Percentiles rank a stretch among this genome's conserved stretches.
phyloP scores from a whole-genome alignment of 2,113 vertebrate genomes.

The Xenotilapia leptura region DNA sequence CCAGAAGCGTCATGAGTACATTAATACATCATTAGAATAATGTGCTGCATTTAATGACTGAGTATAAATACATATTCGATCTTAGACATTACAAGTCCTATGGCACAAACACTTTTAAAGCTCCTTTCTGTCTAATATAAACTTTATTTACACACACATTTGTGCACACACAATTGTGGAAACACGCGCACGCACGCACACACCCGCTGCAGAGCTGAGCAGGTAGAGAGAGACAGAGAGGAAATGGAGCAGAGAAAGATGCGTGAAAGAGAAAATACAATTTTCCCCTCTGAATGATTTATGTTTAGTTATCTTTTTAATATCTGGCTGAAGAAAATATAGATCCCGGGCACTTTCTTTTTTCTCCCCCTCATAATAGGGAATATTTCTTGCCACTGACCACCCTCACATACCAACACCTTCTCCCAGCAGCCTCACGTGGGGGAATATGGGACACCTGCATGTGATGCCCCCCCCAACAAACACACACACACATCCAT shows the following conservation, averaged over 20 bases:
- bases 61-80: constrained; percentile 49
- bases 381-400: constrained; percentile 13
- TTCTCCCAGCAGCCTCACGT: background rate
- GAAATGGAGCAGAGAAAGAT: background rate
- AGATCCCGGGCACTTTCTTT: background rate
- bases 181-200: background rate
- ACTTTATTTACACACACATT: constrained; percentile 7
- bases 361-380: background rate
- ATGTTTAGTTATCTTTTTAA: constrained; percentile 51
- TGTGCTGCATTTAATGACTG: constrained; percentile 50
- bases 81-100: constrained; percentile 48
- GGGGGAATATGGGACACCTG: constrained; percentile 18
- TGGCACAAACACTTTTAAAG: constrained; percentile 54
- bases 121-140: constrained; percentile 26
- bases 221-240: constrained; percentile 33
- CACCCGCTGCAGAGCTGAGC: background rate
- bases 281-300: constrained; percentile 35
- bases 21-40: constrained; percentile 50
- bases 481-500: background rate
- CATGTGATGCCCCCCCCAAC: constrained; percentile 1
- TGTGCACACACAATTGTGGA: background rate
- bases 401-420: background rate
- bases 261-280: constrained; percentile 7
- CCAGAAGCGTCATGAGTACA: constrained; percentile 51
- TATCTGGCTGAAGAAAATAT: constrained; percentile 36